phyloP scores from a whole-genome alignment of 2,797 vertebrate species.

The Myioborus miniatus region DNA sequence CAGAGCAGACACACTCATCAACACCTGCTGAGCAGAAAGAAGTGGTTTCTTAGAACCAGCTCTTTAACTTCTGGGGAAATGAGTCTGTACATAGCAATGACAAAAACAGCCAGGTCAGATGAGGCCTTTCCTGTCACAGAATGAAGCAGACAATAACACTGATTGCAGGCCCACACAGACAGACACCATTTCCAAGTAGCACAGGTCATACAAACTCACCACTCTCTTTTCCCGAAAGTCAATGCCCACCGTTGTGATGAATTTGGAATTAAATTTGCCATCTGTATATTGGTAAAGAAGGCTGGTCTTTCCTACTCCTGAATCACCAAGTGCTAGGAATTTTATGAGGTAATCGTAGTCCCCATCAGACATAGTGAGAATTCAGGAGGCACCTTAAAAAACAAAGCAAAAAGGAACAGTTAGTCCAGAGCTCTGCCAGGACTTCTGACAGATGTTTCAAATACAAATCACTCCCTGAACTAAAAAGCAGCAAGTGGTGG shows the following conservation, averaged over 20 bases:
- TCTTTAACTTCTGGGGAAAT: neutral
- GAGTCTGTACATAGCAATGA: neutral
- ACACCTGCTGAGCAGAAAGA: neutral
- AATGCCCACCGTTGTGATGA: slow-evolving; percentile 98
- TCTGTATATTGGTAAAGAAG: slow-evolving; percentile 97
- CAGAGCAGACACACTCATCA: neutral
- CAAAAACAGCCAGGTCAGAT: neutral
- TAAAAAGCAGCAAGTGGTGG: neutral
- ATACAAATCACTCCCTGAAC: neutral
- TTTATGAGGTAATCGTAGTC: slow-evolving; percentile 99
- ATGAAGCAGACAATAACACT: neutral
- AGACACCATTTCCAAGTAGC: neutral
- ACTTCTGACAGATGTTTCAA: neutral
- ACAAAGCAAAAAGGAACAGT: slow-evolving; percentile 4
- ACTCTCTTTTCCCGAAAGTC: slow-evolving; percentile 98
- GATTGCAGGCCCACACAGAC: neutral
- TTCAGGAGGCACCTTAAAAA: slow-evolving; percentile 78
- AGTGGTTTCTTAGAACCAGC: neutral
- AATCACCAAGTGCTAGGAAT: slow-evolving; percentile 97
- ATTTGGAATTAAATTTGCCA: slow-evolving; percentile 96
- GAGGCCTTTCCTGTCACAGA: neutral
- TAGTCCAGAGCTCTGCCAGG: neutral
- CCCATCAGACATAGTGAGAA: slow-evolving; percentile 95
- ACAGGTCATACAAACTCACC: slow-evolving; percentile 79
- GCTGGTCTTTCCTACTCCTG: slow-evolving; percentile 97